Conservation (phyloP, 2,113 vertebrate species). For the Nycticorax nycticorax region DNA sequence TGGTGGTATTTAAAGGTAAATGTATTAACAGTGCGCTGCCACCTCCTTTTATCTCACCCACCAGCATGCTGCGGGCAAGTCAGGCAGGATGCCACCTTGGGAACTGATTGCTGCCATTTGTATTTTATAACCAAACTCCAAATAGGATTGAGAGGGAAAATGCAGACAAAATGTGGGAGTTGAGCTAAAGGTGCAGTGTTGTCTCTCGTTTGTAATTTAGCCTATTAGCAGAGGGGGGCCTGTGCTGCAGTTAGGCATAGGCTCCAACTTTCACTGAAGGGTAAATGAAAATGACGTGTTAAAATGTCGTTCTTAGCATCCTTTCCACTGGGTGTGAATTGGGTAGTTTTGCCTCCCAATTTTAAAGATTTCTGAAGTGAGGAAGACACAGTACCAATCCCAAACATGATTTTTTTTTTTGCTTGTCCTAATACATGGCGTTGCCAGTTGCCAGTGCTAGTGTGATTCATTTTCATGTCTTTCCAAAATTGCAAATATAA, state of each 20-base stretch:
- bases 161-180: not conserved
- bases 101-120: not conserved
- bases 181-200: not conserved
- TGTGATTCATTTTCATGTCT: not conserved
- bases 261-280: not conserved
- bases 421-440: not conserved
- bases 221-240: not conserved
- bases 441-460: not conserved
- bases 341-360: not conserved
- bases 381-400: not conserved
- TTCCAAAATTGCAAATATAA: not conserved
- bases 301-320: not conserved
- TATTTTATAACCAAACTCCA: not conserved
- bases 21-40: not conserved
- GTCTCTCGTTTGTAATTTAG: not conserved
- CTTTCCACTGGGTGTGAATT: not conserved
- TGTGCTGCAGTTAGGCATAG: not conserved
- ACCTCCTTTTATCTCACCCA: slow-evolving; percentile 20
- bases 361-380: not conserved
- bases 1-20: not conserved
- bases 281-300: accelerated
- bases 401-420: not conserved
- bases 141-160: not conserved
- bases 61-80: not conserved
- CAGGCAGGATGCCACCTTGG: not conserved